Evolutionary conservation across 1,140 invertebrate genomes (phyloP).

Genomic region (Drosophila serrata): DNA sequence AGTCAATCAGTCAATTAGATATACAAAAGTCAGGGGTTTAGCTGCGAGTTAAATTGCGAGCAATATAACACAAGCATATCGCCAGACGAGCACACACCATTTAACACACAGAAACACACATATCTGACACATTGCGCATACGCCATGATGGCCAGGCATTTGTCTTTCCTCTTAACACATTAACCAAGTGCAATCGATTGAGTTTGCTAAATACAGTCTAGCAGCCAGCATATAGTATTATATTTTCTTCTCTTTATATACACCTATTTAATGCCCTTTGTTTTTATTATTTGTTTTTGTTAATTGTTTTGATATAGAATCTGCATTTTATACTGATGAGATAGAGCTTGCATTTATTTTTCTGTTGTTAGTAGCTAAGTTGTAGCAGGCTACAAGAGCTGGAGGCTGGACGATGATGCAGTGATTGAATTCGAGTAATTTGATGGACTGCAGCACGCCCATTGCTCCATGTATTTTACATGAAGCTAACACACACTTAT

Average conservation of each 20-base stretch:
- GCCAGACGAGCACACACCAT: constrained; percentile 19
- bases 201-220: constrained; percentile 28
- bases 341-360: constrained; percentile 46
- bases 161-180: constrained; percentile 49
- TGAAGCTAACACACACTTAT: constrained; percentile 14
- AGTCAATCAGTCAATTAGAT: constrained; percentile 27
- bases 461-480: constrained; percentile 2
- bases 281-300: constrained; percentile 32
- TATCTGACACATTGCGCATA: constrained; percentile 41
- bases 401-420: background rate
- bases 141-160: constrained; percentile 32
- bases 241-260: constrained; percentile 8
- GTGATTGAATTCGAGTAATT: too few species aligned
- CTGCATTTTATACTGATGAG: constrained; percentile 22
- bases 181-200: constrained; percentile 43
- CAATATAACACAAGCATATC: constrained; percentile 43
- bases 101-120: constrained; percentile 19
- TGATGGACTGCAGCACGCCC: background rate
- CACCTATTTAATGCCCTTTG: constrained; percentile 9
- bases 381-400: constrained; percentile 11
- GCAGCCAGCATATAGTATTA: constrained; percentile 43
- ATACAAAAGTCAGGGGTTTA: constrained; percentile 23
- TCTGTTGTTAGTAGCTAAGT: constrained; percentile 21
- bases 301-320: constrained; percentile 33
- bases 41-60: constrained; percentile 33